Base-by-base conservation (phyloP, 2,888 invertebrate species). In the Stictocephala bisonia region DNA sequence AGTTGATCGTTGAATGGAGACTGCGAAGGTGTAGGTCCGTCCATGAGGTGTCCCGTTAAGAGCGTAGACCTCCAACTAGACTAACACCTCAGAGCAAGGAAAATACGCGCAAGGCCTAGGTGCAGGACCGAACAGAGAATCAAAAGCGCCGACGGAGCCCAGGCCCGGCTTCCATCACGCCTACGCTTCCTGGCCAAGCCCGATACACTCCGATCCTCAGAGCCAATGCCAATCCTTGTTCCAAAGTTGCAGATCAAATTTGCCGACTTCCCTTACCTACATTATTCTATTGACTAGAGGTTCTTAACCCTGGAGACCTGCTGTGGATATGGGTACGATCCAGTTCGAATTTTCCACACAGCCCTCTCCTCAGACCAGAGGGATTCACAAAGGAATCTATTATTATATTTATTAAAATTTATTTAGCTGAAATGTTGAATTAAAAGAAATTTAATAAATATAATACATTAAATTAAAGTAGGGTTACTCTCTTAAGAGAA, bases 161-260 rank as follows among this genome's bases (percentile, higher is more conserved):
- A 76, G 76, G 76, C 79, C 77, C 77, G 79, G 75, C 72, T 50
- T 72, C 60, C 68, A 64, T 44, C 75, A 60, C 75, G 41, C 40
- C 68, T 64, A 68, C 75, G 72, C 75, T 78, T 80, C 79, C 75
- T 84, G 83, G 85, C 85, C 86, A 85, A 86, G 86, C 87, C 86
- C 87, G 85, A 86, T 85, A 81, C 85, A 84, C 85, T 89, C 87
- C 87, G 86, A 87, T 70, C 86, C 88, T 88, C 89, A 88, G 90
- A 89, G 90, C 89, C 89, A 89, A 90, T 90, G n/a, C n/a, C n/a
- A 90, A 90, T 90, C 88, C 88, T 89, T 90, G 85, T 89, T 86
- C 89, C 88, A 87, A 89, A 86, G 86, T 86, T 86, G 86, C 86
- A 85, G 86, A 86, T 89, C 88, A 84, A 87, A 86, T 87, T 90